These are phyloP conservation scores for Silurus lanzhouensis DNA, from an alignment of 2,797 vertebrate species.

Conservation along the genomic window DNA sequence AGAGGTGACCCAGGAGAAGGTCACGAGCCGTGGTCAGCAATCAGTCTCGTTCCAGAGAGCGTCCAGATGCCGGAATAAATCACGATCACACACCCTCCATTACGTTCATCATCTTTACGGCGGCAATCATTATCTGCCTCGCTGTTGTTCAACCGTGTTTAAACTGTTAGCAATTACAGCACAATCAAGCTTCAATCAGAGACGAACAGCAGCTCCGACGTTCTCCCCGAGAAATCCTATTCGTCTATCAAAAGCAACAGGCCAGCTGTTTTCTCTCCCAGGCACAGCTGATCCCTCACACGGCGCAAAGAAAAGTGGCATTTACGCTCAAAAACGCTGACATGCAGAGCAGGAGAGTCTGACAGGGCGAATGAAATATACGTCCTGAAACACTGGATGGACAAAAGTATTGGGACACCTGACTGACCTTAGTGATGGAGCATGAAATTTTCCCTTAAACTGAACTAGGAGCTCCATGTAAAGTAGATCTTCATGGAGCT, in stretches of 20 bases:
- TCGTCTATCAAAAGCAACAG: constrained; percentile 5
- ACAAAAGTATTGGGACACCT: too few species aligned
- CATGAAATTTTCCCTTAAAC: too few species aligned
- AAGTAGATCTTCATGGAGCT: too few species aligned
- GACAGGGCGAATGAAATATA: not conserved
- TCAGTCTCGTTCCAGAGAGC: not conserved
- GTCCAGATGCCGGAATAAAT: constrained; percentile 6
- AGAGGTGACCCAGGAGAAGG: not conserved
- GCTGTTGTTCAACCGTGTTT: constrained; percentile 25
- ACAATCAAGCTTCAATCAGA: constrained; percentile 48
- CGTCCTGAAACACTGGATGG: too few species aligned
- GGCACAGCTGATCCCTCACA: constrained; percentile 24
- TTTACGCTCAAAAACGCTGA: constrained; percentile 21
- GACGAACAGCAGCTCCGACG: not conserved
- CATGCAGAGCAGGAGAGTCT: not conserved
- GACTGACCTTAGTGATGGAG: too few species aligned
- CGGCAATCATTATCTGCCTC: constrained; percentile 38
- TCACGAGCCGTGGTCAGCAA: constrained; percentile 24
- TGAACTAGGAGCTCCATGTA: too few species aligned
- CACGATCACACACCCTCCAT: constrained; percentile 26
- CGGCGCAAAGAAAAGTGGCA: constrained; percentile 9
- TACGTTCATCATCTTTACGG: constrained; percentile 7
- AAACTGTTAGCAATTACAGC: constrained; percentile 48
- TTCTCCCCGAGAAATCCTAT: constrained; percentile 14
- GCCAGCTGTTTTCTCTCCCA: constrained; percentile 21